phyloP scores from a whole-genome alignment of 2,113 vertebrate genomes.

The Equus przewalskii region DNA sequence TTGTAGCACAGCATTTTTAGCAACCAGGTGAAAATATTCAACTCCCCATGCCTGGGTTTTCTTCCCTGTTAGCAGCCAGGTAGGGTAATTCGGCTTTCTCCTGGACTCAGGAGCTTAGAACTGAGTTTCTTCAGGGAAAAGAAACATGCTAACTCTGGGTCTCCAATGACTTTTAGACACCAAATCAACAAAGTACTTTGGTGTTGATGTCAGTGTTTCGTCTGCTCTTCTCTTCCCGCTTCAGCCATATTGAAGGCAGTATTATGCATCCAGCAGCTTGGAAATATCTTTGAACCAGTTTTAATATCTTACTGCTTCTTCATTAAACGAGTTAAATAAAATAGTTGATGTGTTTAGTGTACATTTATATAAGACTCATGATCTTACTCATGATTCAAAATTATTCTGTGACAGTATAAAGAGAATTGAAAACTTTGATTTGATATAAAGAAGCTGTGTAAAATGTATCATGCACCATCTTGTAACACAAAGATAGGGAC shows the following conservation, averaged over 20 bases:
- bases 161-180: background rate
- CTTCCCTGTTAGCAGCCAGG: background rate
- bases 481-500: background rate
- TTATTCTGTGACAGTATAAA: background rate
- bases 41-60: accelerated
- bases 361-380: background rate
- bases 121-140: background rate
- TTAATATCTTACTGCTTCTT: background rate
- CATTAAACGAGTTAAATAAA: background rate
- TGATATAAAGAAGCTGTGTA: background rate
- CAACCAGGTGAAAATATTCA: background rate
- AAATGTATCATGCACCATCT: background rate
- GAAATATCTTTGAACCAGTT: conserved; percentile 85
- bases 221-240: background rate
- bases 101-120: background rate
- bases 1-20: background rate
- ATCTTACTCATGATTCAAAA: background rate
- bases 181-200: background rate
- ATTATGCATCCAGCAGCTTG: conserved; percentile 91
- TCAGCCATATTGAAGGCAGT: conserved; percentile 92
- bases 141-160: background rate
- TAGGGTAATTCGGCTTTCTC: background rate
- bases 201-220: background rate
- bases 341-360: background rate
- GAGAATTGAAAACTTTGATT: background rate